Evolutionary conservation across 2,797 vertebrate genomes (phyloP), one percentile per base, ranked within the genome.

Genomic region (Karalla daura): DNA sequence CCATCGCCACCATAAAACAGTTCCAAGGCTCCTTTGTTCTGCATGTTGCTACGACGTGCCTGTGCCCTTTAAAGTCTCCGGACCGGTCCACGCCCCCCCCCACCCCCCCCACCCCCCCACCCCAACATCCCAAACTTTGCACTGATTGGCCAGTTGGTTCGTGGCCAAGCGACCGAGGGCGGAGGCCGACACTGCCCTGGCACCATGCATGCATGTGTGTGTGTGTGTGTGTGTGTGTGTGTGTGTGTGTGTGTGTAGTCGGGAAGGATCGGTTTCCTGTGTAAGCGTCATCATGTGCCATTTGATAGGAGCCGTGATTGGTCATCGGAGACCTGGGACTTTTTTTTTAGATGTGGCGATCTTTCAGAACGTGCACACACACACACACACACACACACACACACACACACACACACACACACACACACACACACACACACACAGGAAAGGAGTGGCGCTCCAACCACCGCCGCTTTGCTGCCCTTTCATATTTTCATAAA

Each of bases 361-460:
- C 78, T 82, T 81, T 80, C 35, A 62, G 8, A 43, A 55, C 47
- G 1, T 64, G 12, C 56, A 4, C 7, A 1, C 39, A 11, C 47
- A 30, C 45, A 4, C 17, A 81, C 76, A n/a, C n/a, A n/a, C 56
- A 4, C 7, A 1, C 39, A 11, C 47, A 30, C 45, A 4, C 17
- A 81, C 76, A 55, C 47, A 1, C 65, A 13, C 56, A 4, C 7
- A 1, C 39, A 11, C 47, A 30, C 45, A 4, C 17, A 81, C 76
- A 55, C 47, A 1, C 65, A 13, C 56, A 4, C 7, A 1, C 39
- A 11, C 47, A 30, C 45, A 4, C 17, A 81, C 76, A n/a, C 76
- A 56, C 79, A 83, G 88, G 90, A 89, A 86, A 88, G 86, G 86
- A 76, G 86, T 66, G 80, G 79, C 0, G 17, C 72, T 60, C 63